A percentile compares a stretch with the other conserved stretches of the same genome.
Conservation (phyloP, 2,888 invertebrate genomes). For the Melipona beecheii region DNA sequence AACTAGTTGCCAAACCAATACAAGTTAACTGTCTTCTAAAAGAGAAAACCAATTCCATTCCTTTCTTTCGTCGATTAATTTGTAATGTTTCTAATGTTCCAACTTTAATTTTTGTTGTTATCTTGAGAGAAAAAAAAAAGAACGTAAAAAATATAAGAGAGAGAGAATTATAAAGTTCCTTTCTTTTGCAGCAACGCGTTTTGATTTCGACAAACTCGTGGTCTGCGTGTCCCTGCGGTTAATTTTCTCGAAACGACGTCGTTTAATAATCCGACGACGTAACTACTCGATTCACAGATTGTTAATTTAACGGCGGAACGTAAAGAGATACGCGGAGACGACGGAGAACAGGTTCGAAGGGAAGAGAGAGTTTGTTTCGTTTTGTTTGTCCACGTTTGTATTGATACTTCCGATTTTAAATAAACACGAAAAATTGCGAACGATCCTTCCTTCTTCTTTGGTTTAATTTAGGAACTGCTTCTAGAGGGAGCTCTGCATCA, state of each 20-base stretch:
- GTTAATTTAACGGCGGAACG: background rate
- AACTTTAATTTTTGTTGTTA: background rate
- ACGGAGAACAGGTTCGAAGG: background rate
- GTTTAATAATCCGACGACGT: background rate
- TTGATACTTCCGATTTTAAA: slow-evolving; percentile 40
- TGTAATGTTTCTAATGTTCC: background rate
- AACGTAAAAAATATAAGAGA: background rate
- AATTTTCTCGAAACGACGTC: background rate
- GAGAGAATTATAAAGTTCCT: background rate
- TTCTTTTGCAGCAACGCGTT: background rate
- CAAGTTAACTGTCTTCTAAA: slow-evolving; percentile 13
- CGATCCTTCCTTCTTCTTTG: background rate
- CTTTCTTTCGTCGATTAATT: background rate
- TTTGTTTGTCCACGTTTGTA: slow-evolving; percentile 46
- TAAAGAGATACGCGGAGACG: background rate
- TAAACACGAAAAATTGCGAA: slow-evolving; percentile 34
- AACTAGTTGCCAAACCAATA: slow-evolving; percentile 40
- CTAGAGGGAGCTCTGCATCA: slow-evolving; percentile 21
- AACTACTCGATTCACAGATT: background rate
- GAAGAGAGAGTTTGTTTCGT: background rate
- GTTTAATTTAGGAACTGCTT: background rate
- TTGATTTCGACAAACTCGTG: background rate
- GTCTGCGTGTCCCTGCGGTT: background rate
- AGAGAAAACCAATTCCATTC: background rate
- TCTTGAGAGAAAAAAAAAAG: background rate